Evolutionary conservation across 2,113 vertebrate genomes (phyloP).

Genomic region (Bubo scandiacus): DNA sequence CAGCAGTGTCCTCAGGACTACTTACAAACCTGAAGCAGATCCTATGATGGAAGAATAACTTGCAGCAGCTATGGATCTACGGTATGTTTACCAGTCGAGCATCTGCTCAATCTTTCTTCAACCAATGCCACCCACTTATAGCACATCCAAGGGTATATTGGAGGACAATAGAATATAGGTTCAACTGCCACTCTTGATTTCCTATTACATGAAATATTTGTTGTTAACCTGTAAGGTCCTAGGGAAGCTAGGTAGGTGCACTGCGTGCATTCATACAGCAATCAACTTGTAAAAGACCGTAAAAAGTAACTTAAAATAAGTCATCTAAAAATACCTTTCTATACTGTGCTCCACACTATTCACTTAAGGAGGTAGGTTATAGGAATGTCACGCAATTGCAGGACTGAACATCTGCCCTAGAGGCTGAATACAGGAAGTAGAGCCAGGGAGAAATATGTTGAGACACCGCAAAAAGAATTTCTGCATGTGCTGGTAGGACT

Average conservation of each 20-base stretch:
- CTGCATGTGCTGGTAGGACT: background rate
- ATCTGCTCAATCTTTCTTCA: background rate
- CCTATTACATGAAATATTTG: background rate
- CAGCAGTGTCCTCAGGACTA: background rate
- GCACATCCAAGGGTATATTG: background rate
- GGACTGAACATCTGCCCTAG: background rate
- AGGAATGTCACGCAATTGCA: background rate
- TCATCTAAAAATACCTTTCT: background rate
- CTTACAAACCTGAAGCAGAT: background rate
- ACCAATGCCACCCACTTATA: background rate
- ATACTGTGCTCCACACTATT: background rate
- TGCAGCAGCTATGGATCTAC: background rate
- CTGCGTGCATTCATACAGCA: background rate
- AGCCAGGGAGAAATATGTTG: background rate
- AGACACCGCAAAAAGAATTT: background rate
- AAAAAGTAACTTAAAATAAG: background rate
- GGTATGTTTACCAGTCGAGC: fast-evolving
- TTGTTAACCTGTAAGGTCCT: background rate
- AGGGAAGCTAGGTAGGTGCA: background rate
- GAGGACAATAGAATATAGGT: background rate
- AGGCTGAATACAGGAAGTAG: background rate
- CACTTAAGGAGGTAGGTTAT: background rate
- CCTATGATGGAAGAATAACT: background rate
- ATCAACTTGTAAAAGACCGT: background rate
- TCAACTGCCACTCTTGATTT: background rate